These are phyloP conservation scores for Rotaria macrura DNA, from an alignment of 2,888 invertebrate genomes.

Conservation along the genomic window DNA sequence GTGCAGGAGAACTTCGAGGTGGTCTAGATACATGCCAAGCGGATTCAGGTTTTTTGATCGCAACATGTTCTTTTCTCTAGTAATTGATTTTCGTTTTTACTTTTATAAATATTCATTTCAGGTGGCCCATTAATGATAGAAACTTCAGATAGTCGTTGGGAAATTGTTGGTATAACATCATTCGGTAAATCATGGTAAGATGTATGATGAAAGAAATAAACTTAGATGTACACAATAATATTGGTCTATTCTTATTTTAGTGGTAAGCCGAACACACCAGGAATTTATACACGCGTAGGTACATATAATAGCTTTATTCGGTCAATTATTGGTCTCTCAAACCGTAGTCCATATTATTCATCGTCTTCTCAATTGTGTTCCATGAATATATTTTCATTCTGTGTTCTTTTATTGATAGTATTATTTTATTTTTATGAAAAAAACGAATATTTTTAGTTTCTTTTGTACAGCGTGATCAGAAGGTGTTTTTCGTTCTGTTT, in stretches of 20 bases:
- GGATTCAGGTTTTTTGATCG: constrained; percentile 19
- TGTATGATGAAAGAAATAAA: too few species aligned
- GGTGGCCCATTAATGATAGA: constrained; percentile 2
- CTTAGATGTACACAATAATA: background rate
- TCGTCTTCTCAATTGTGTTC: background rate
- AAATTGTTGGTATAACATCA: background rate
- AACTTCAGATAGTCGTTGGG: background rate
- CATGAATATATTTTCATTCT: background rate
- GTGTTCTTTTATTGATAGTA: background rate
- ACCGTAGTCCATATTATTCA: background rate
- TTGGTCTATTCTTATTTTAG: background rate
- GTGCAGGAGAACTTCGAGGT: background rate
- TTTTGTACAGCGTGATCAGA: too few species aligned
- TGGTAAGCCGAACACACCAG: background rate
- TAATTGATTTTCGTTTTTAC: too few species aligned
- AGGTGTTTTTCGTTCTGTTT: too few species aligned
- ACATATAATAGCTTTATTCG: background rate
- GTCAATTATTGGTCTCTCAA: background rate
- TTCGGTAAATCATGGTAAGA: background rate
- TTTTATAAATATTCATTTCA: background rate
- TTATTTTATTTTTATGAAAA: background rate
- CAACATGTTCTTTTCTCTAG: too few species aligned
- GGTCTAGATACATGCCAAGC: constrained; percentile 15
- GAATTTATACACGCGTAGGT: constrained; percentile 1
- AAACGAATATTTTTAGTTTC: background rate